Percentiles rank a stretch among this genome's conserved stretches.
phyloP scores from a whole-genome alignment of 2,113 vertebrate genomes.

The Ceyx melanurus region DNA sequence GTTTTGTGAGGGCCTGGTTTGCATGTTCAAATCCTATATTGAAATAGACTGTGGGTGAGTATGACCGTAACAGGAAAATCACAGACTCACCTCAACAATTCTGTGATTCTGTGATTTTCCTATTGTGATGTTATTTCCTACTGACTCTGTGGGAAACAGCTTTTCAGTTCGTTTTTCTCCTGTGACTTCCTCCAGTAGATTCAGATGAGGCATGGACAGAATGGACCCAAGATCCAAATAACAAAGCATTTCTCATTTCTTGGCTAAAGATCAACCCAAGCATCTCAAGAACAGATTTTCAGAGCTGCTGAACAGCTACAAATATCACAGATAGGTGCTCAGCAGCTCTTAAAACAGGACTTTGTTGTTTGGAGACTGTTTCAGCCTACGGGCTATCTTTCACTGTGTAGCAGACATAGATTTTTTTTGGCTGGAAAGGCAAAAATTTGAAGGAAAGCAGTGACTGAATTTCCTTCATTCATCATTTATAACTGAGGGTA shows the following conservation, averaged over 20 bases:
- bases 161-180: constrained; percentile 2
- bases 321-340: neutral
- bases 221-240: neutral
- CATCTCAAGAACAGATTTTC: neutral
- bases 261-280: neutral
- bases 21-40: neutral
- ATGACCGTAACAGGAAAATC: neutral
- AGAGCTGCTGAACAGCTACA: neutral
- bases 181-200: neutral
- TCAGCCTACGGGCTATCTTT: neutral
- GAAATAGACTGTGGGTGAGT: neutral
- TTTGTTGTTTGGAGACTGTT: neutral
- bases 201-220: neutral
- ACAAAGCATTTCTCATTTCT: neutral
- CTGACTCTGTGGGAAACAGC: neutral
- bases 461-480: neutral
- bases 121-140: neutral
- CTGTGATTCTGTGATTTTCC: neutral
- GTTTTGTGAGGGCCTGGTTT: neutral
- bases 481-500: neutral
- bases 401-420: neutral
- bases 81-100: neutral
- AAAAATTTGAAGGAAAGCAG: neutral
- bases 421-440: neutral
- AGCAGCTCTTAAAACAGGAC: neutral